Conservation (phyloP, 1,140 invertebrate species). For the Cephus cinctus region DNA sequence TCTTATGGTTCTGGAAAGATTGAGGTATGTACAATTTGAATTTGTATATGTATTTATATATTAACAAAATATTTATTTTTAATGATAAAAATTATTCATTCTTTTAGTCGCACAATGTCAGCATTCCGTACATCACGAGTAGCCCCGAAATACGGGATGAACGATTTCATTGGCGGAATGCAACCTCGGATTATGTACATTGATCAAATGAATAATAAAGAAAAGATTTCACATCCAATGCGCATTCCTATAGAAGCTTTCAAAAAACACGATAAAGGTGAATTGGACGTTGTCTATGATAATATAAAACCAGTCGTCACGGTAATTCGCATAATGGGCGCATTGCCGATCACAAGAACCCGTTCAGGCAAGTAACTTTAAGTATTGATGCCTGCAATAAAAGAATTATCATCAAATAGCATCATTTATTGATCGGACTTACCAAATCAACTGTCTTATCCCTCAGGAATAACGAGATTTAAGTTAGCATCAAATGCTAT, state of each 20-base stretch:
- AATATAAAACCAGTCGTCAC: constrained; percentile 61
- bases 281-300: constrained; percentile 58
- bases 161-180: not conserved
- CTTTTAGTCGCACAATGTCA: not conserved
- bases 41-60: too few relatives aligned
- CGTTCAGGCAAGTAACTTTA: constrained; percentile 4
- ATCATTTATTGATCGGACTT: too few relatives aligned
- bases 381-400: too few relatives aligned
- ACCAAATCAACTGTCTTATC: too few relatives aligned
- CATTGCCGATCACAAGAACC: constrained; percentile 58
- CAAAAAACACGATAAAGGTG: not conserved
- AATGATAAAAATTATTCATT: not conserved
- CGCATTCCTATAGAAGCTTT: not conserved
- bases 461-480: constrained; percentile 52
- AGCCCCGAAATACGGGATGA: not conserved
- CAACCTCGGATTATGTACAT: not conserved
- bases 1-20: too few relatives aligned
- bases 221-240: not conserved
- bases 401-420: too few relatives aligned
- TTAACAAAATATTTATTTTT: too few relatives aligned
- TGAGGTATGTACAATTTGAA: too few relatives aligned
- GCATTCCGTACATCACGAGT: not conserved
- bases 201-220: not conserved
- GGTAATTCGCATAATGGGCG: constrained; percentile 59
- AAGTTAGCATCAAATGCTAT: constrained; percentile 54